Base-by-base conservation (phyloP, 1,140 invertebrate genomes). In the Zaprionus nigranus region DNA sequence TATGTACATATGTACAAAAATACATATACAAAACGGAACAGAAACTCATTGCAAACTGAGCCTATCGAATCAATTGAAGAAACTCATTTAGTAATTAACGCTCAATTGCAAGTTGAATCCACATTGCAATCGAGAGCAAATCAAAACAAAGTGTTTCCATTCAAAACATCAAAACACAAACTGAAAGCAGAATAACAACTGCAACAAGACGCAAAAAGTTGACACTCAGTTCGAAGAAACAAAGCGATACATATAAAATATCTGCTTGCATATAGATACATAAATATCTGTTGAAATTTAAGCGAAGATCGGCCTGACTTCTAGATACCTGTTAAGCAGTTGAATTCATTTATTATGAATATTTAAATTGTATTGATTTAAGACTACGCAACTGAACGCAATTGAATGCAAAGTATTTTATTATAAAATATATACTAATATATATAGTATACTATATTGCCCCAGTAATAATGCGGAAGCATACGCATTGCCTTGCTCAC, bases 181-280 rank as follows among this genome's bases (percentile, higher is more conserved):
- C 46, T 15, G 62, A 63, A 70, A 63, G 38, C 28, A 34, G 13
- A 65, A 26, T 26, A 30, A n/a, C 24, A 56, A 64, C 34, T 75
- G 51, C 65, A 71, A 53, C 49, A 70, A 65, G 49, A 74, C 53
- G 64, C 54, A 68, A 58, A 76, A 73, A 12, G 46, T 46, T 57
- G 43, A 57, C 6, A 40, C 22, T 24, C n/a, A 4, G 67, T 53
- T 24, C 34, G 34, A 54, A 54, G 54, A 30, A 82, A 82, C 53
- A 75, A 69, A 71, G 75, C 53, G n/a, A 73, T 46, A 76, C 51
- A 73, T 46, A 46, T 17, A 34, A 17, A 60, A 30, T 7, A 17
- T 43, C 40, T 43, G 40, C 40, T 51, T 43, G 40, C 30, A 12
- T 61, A 28, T 7, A 54, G n/a, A n/a, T 0, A 22, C 7, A 24